Conservation (phyloP, 2,113 vertebrate species). For the Isurus oxyrinchus region DNA sequence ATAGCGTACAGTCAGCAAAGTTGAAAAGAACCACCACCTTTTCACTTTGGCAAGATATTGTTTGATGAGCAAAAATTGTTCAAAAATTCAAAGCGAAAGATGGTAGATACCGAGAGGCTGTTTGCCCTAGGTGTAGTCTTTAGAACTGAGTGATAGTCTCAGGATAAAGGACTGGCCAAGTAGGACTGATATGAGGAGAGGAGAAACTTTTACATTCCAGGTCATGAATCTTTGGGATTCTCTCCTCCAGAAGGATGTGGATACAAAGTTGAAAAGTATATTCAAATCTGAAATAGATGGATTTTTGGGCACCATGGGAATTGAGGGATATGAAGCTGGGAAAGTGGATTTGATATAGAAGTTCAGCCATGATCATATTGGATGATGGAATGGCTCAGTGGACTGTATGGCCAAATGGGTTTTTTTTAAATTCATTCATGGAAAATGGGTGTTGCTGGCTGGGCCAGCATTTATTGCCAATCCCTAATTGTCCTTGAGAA, state of each 20-base stretch:
- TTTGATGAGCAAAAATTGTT: not conserved
- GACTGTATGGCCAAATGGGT: not conserved
- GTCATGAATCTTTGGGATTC: not conserved
- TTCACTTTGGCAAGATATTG: not conserved
- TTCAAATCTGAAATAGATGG: not conserved
- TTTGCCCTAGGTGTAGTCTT: not conserved
- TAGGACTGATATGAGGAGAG: not conserved
- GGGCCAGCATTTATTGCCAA: too few species aligned
- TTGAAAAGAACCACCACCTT: not conserved
- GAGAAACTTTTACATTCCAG: not conserved
- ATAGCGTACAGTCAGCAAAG: not conserved
- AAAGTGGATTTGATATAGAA: not conserved
- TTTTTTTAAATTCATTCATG: too few species aligned
- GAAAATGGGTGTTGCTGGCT: too few species aligned
- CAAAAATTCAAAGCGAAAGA: not conserved
- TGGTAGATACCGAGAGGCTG: not conserved
- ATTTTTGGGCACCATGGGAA: not conserved
- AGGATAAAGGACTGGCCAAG: not conserved
- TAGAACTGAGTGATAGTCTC: not conserved
- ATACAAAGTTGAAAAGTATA: not conserved
- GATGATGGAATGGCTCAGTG: not conserved
- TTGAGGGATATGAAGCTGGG: not conserved
- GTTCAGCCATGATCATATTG: not conserved
- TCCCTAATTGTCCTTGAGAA: too few species aligned
- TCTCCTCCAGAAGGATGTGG: not conserved